Conservation (phyloP, 1,140 invertebrate species). For the Bombus pascuorum region DNA sequence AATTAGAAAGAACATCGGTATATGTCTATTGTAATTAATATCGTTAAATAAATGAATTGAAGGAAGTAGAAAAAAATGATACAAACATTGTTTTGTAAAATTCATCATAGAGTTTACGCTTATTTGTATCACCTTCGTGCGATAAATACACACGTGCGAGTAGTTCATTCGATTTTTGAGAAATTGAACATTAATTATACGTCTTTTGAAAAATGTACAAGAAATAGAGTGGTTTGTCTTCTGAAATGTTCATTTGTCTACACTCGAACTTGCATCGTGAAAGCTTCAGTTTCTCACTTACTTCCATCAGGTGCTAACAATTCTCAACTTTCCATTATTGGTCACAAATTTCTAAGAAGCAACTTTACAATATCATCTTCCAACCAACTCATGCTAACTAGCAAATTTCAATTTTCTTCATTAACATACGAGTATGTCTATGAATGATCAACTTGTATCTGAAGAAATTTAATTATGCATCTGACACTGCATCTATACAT, state of each 20-base stretch:
- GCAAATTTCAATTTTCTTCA: neutral
- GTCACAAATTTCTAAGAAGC: neutral
- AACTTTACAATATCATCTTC: neutral
- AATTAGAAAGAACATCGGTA: neutral
- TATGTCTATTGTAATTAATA: neutral
- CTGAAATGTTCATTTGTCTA: neutral
- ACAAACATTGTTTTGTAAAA: no score
- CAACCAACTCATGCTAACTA: no score
- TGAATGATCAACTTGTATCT: no score
- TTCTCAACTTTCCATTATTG: neutral
- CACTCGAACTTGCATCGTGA: neutral
- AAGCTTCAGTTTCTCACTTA: neutral
- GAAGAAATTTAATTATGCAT: neutral
- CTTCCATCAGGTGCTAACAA: neutral
- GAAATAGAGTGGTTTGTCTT: neutral
- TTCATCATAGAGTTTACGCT: no score
- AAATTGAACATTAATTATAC: neutral
- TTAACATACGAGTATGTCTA: no score
- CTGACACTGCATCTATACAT: neutral
- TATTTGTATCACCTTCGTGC: no score
- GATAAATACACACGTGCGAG: no score
- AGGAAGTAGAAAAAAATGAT: neutral
- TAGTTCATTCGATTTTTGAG: neutral
- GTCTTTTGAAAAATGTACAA: neutral
- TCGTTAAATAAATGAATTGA: neutral